Percentiles rank a stretch among this genome's conserved stretches.
Conservation (phyloP, 2,113 vertebrate genomes). For the Passer montanus region DNA sequence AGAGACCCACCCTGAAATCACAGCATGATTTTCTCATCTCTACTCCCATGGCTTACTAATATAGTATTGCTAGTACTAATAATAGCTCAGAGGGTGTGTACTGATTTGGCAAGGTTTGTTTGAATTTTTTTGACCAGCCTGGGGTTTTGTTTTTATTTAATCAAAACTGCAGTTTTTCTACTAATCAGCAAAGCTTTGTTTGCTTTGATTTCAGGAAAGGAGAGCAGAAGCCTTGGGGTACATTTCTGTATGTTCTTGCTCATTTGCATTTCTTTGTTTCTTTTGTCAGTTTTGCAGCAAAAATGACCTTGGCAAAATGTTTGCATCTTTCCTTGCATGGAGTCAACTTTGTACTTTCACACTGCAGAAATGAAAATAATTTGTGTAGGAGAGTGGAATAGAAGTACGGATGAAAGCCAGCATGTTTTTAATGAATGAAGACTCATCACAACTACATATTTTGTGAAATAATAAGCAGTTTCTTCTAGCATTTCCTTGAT, state of each 20-base stretch:
- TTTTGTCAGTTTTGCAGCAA: neutral
- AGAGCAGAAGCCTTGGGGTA: neutral
- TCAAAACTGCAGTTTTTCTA: neutral
- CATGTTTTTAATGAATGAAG: neutral
- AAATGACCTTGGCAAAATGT: neutral
- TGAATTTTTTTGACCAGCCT: neutral
- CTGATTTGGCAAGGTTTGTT: neutral
- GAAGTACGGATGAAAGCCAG: neutral
- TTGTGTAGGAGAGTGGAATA: neutral
- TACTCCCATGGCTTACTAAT: neutral
- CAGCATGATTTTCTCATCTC: neutral
- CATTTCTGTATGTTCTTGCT: neutral
- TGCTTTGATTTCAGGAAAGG: neutral
- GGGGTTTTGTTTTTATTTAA: neutral
- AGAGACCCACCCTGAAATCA: neutral
- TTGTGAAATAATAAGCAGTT: neutral
- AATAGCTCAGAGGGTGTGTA: neutral
- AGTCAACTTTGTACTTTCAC: neutral
- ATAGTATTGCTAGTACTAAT: neutral
- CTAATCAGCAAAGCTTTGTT: neutral
- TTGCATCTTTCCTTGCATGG: neutral
- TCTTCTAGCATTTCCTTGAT: neutral
- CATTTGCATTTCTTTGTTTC: neutral
- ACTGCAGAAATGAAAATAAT: neutral
- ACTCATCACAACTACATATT: fast-evolving